phyloP scores from a whole-genome alignment of 2,888 invertebrate species.

The Drosophila picticornis region DNA sequence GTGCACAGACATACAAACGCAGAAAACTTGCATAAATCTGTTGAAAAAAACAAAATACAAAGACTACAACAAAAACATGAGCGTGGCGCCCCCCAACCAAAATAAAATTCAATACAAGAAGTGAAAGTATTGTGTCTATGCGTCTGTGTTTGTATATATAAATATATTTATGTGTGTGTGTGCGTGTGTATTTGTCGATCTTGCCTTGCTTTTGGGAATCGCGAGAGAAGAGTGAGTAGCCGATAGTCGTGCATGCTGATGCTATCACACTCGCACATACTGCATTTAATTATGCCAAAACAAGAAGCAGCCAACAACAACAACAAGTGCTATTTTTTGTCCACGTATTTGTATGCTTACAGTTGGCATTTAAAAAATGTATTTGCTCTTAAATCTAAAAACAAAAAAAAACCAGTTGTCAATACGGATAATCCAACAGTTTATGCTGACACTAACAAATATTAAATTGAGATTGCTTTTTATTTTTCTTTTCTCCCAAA shows the following conservation, averaged over 20 bases:
- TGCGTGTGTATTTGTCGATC: constrained; percentile 57
- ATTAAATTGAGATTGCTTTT: constrained; percentile 3
- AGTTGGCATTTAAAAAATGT: constrained; percentile 60
- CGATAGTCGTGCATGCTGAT: constrained; percentile 53
- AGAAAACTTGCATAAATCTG: constrained; percentile 72
- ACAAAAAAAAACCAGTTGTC: constrained; percentile 1
- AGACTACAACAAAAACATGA: constrained; percentile 53
- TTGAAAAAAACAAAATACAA: constrained; percentile 48
- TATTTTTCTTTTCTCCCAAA: constrained; percentile 6
- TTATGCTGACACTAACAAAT: constrained; percentile 4
- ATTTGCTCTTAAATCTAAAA: constrained; percentile 26
- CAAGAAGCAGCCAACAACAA: constrained; percentile 60
- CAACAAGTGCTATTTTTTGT: constrained; percentile 67
- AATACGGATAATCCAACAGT: not conserved
- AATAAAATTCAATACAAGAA: constrained; percentile 77
- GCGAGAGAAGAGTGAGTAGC: constrained; percentile 44
- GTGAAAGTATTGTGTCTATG: constrained; percentile 72
- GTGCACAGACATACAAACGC: constrained; percentile 19
- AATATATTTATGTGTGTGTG: not conserved
- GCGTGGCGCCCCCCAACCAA: constrained; percentile 62
- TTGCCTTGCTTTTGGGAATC: constrained; percentile 65
- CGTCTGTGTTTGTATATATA: constrained; percentile 14
- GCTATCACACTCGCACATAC: constrained; percentile 69
- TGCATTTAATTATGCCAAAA: constrained; percentile 74
- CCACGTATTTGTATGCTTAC: constrained; percentile 26